Percentiles rank a stretch among this genome's conserved stretches.
Conservation (phyloP, 2,888 invertebrate genomes). For the Ramazzottius varieornatus region DNA sequence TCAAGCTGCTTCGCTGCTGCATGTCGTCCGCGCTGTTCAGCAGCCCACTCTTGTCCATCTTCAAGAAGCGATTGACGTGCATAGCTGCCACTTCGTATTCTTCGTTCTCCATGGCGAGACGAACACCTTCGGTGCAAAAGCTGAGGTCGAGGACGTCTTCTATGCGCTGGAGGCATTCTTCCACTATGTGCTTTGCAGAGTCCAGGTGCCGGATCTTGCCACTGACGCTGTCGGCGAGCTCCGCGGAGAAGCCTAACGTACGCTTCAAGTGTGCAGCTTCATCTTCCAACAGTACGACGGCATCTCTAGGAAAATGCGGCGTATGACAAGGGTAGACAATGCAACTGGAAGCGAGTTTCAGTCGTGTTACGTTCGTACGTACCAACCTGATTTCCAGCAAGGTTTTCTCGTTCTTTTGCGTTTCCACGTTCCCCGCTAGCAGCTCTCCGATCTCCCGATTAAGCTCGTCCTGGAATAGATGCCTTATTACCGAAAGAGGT, state of each 20-base stretch:
- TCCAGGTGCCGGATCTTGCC: conserved; percentile 81
- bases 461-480: conserved; percentile 34
- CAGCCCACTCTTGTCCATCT: conserved; percentile 60
- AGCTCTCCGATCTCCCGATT: conserved; percentile 41
- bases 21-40: conserved; percentile 13
- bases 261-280: conserved; percentile 53
- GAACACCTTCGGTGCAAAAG: conserved; percentile 86
- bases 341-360: background rate
- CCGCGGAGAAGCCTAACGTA: conserved; percentile 62
- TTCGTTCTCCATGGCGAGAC: conserved; percentile 67
- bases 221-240: conserved; percentile 70
- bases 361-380: background rate
- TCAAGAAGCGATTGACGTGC: conserved; percentile 71
- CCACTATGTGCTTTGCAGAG: conserved; percentile 65
- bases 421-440: conserved; percentile 41
- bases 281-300: conserved; percentile 28
- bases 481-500: background rate
- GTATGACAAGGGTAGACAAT: too few relatives aligned
- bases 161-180: conserved; percentile 72
- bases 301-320: too few relatives aligned
- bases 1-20: conserved; percentile 30
- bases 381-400: conserved; percentile 44
- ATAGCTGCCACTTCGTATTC: conserved; percentile 90
- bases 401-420: conserved; percentile 50
- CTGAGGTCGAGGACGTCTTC: conserved; percentile 80